These are phyloP conservation scores for Smutsia gigantea DNA, from an alignment of 2,797 vertebrate genomes.

Conservation along the genomic window DNA sequence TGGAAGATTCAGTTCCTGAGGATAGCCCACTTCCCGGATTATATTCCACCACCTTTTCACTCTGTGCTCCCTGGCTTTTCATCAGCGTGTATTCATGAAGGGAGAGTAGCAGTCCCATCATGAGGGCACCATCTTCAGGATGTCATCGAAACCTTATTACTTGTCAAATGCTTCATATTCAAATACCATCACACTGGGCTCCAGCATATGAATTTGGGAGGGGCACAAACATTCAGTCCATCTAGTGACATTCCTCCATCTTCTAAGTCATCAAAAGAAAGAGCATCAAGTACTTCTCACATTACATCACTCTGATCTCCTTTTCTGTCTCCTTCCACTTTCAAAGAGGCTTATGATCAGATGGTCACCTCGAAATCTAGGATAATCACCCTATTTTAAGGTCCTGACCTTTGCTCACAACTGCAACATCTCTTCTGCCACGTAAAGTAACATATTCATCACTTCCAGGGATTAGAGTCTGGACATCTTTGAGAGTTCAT, in stretches of 20 bases:
- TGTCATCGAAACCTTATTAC: background rate
- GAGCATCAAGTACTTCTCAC: background rate
- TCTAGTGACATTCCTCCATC: background rate
- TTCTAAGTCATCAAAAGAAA: background rate
- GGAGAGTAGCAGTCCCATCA: no score
- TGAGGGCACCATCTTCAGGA: background rate
- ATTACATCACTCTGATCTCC: background rate
- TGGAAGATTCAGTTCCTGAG: background rate
- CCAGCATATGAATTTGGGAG: background rate
- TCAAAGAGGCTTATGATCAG: background rate
- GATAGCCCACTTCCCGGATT: background rate
- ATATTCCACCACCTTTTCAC: background rate
- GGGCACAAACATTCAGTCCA: no score
- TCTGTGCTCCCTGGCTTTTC: background rate
- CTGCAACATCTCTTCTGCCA: background rate
- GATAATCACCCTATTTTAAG: background rate
- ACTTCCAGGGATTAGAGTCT: background rate
- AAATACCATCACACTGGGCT: background rate
- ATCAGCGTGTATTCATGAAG: no score
- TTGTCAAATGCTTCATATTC: background rate
- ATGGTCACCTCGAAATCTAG: background rate
- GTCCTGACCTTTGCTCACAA: background rate
- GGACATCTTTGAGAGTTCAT: background rate
- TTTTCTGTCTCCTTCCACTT: background rate
- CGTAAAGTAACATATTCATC: background rate